Conservation (phyloP, 2,113 vertebrate genomes). For the Triplophysa rosa region DNA sequence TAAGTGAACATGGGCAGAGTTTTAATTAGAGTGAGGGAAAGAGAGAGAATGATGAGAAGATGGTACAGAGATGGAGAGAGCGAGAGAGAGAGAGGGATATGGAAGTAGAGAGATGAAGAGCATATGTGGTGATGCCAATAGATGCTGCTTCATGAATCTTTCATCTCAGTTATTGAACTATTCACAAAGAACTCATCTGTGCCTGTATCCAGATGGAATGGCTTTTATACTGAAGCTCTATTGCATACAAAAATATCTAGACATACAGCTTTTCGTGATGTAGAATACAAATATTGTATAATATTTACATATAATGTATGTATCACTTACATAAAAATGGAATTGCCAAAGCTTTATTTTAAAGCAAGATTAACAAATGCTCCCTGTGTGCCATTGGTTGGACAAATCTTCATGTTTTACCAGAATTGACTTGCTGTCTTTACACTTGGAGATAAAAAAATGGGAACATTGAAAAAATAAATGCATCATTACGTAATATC, state of each 20-base stretch:
- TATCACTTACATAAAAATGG: background rate
- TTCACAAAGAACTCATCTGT: slow-evolving; percentile 46
- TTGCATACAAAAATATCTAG: slow-evolving; percentile 1
- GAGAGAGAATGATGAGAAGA: background rate
- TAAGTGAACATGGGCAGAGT: slow-evolving; percentile 28
- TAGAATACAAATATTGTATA: background rate
- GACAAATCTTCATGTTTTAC: too few species aligned
- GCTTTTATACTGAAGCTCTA: background rate
- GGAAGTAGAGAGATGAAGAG: slow-evolving; percentile 33
- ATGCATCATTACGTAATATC: too few species aligned
- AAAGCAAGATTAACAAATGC: too few species aligned
- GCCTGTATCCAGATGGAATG: background rate
- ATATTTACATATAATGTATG: background rate
- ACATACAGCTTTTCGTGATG: background rate
- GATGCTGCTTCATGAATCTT: slow-evolving; percentile 61
- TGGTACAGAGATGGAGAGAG: background rate
- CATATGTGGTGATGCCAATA: slow-evolving; percentile 35
- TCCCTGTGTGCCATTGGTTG: too few species aligned
- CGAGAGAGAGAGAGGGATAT: slow-evolving; percentile 44
- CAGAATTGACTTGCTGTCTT: too few species aligned
- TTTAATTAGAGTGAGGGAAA: slow-evolving; percentile 33
- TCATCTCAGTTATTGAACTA: slow-evolving; percentile 55
- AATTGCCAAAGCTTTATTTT: background rate
- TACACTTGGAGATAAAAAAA: too few species aligned
- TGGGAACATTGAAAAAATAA: too few species aligned